Base-by-base conservation (phyloP, 2,113 vertebrate genomes). In the Poicephalus meyeri region DNA sequence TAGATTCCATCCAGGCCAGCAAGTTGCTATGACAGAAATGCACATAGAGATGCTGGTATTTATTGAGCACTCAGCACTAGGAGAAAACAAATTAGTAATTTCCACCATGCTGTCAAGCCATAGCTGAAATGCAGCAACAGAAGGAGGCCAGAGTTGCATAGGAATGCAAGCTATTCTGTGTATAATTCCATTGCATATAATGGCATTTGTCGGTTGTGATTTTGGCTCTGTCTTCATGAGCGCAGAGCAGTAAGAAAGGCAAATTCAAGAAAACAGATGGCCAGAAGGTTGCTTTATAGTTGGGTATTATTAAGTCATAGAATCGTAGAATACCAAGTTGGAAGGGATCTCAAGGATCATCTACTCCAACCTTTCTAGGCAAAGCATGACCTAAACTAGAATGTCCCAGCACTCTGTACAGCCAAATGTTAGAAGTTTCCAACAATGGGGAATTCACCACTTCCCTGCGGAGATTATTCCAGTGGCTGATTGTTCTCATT, bases 21-120 rank as follows among this genome's bases (percentile, higher is more conserved):
- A 55, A 81, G 94, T 64, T 80, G 37, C 58, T 91, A 9, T 47
- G 65, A 63, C 42, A 93, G 86, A 91, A 69, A 90, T 61, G 37
- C 72, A 80, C 41, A 42, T 26, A 55, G 35, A 71, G 60, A 60
- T 91, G 86, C 85, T 86, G 95, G 82, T 97, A 83, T 97, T 97
- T 97, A 88, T 49, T 87, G 97, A 97, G 95, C 33, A 9, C 93
- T 97, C 84, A 96, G 89, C 81, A 90, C 65, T 89, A 95, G 88
- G 84, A 74, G 92, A 88, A 84, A 97, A 41, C 93, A 94, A 96
- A 97, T 98, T 63, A 92, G 71, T 95, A 81, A 96, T 94, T 88
- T 85, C 88, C 66, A 94, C 71, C 49, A 50, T 44, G 49, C 80
- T 94, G 86, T 97, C 73, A 92, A 93, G 79, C 78, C 91, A 91